These are phyloP conservation scores for Oenanthe melanoleuca DNA, from an alignment of 2,113 vertebrate species.

Conservation along the genomic window DNA sequence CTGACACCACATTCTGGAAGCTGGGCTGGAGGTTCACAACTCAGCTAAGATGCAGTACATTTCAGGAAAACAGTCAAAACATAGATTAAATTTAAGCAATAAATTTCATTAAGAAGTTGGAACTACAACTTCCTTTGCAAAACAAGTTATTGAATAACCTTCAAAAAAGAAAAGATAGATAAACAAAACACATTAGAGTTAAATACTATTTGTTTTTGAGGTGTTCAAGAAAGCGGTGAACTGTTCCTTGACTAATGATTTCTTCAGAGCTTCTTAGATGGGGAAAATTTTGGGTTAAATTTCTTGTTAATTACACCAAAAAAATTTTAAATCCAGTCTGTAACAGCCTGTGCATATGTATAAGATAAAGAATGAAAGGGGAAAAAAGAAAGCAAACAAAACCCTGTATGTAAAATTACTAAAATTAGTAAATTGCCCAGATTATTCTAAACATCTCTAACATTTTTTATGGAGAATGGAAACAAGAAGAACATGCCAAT, in stretches of 20 bases:
- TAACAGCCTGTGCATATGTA: background rate
- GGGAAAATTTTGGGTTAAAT: background rate
- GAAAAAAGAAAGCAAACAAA: background rate
- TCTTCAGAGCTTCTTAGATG: background rate
- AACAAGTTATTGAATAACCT: background rate
- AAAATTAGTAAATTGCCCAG: background rate
- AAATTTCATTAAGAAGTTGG: background rate
- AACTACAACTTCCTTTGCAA: background rate
- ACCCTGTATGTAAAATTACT: accelerated
- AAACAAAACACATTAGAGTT: background rate
- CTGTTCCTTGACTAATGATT: background rate
- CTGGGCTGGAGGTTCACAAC: background rate
- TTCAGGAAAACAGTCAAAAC: background rate
- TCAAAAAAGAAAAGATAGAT: background rate
- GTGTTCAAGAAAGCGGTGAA: background rate
- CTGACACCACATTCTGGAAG: background rate
- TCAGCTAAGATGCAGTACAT: background rate
- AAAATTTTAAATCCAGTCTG: background rate
- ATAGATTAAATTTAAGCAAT: background rate
- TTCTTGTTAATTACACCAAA: background rate
- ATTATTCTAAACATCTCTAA: background rate
- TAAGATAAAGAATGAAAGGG: background rate
- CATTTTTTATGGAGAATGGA: background rate
- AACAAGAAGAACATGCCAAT: background rate
- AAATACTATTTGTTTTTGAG: background rate